Evolutionary conservation across 1,140 invertebrate genomes (phyloP).

Genomic region (Cyphomyrmex costatus): DNA sequence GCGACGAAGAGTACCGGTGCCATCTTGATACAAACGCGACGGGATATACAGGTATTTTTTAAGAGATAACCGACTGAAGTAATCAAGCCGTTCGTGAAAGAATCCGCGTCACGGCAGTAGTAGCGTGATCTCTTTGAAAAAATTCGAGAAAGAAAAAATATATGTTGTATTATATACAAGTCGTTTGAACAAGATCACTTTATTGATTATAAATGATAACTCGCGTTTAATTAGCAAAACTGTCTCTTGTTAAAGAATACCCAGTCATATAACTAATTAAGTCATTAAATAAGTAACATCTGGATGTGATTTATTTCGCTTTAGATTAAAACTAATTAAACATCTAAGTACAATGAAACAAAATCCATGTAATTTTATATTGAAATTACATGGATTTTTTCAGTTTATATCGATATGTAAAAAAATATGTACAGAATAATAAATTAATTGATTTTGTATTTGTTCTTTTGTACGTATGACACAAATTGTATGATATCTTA

Average conservation of each 20-base stretch:
- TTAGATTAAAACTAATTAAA: slow-evolving; percentile 24
- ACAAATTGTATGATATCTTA: not conserved
- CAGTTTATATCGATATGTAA: not conserved
- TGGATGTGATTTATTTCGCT: not conserved
- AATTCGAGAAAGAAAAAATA: not conserved
- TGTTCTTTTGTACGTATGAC: not conserved
- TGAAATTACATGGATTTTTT: too few species aligned
- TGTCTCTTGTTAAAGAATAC: slow-evolving; percentile 23
- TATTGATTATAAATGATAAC: slow-evolving; percentile 39
- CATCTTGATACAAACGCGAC: not conserved
- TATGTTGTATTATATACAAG: not conserved
- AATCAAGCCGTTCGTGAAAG: not conserved
- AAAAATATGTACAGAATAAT: not conserved
- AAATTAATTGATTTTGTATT: not conserved
- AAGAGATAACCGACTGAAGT: not conserved
- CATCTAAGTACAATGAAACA: too few species aligned
- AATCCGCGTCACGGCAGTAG: not conserved
- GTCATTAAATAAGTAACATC: not conserved
- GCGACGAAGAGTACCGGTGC: not conserved
- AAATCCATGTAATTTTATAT: too few species aligned
- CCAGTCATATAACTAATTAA: slow-evolving; percentile 14
- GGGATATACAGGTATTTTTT: slow-evolving; percentile 5
- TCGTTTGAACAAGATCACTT: slow-evolving; percentile 50
- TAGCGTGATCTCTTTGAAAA: slow-evolving; percentile 34
- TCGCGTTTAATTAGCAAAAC: slow-evolving; percentile 58